Evolutionary conservation across 92 coral and sea anemone species (phyloP).

Genomic region (Palythoa caribaeorum): DNA sequence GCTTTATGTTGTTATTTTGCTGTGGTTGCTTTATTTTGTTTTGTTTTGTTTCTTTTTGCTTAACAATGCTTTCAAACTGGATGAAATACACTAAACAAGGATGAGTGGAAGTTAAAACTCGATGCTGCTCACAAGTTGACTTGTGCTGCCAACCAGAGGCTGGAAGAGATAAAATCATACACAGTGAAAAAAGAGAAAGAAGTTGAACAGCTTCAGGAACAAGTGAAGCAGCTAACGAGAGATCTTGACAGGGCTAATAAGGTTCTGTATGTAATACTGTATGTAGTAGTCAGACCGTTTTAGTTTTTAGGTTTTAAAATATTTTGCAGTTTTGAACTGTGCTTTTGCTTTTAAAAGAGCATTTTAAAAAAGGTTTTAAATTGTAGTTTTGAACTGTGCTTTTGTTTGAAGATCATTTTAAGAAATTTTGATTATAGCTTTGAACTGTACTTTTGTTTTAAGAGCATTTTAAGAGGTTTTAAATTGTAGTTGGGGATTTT

Average conservation of each 20-base stretch:
- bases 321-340: not conserved
- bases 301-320: not conserved
- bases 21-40: not conserved
- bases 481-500: too few species aligned
- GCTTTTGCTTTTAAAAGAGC: not conserved
- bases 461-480: too few species aligned
- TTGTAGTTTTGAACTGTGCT: too few species aligned
- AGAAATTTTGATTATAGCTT: too few species aligned
- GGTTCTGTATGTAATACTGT: conserved; percentile 40
- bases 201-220: conserved; percentile 65
- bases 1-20: not conserved
- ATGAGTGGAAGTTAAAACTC: conserved; percentile 60
- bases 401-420: too few species aligned
- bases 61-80: not conserved
- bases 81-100: conserved; percentile 23
- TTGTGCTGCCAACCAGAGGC: conserved; percentile 66
- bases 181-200: conserved; percentile 58
- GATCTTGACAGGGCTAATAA: conserved; percentile 77
- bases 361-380: too few species aligned
- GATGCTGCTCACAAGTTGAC: conserved; percentile 75
- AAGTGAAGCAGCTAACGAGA: conserved; percentile 65
- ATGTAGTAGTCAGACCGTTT: not conserved
- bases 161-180: conserved; percentile 70
- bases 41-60: not conserved
- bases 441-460: too few species aligned